These are phyloP conservation scores for Drosophila obscura DNA, from an alignment of 1,140 invertebrate species.

Conservation along the genomic window DNA sequence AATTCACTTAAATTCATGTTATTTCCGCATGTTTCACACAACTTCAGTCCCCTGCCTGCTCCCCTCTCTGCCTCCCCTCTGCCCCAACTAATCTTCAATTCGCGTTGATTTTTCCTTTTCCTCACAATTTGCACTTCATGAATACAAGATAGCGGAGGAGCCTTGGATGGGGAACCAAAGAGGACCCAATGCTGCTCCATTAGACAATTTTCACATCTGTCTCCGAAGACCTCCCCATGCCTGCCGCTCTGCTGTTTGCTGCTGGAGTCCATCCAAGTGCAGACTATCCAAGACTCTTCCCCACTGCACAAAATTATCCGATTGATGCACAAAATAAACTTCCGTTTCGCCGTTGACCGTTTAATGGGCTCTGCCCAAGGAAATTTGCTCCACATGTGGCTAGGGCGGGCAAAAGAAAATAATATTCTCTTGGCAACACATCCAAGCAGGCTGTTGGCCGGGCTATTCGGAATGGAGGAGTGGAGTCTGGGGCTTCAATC, in stretches of 20 bases:
- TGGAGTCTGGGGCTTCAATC: too few relatives aligned
- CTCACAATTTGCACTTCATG: constrained; percentile 80
- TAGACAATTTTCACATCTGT: constrained; percentile 77
- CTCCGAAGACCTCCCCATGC: constrained; percentile 39
- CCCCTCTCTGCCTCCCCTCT: constrained; percentile 1
- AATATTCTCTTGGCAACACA: not conserved
- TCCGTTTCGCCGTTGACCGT: constrained; percentile 52
- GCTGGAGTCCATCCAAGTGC: constrained; percentile 24
- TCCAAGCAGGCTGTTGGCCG: too few relatives aligned
- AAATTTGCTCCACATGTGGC: not conserved
- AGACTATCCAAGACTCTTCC: constrained; percentile 1
- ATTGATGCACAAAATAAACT: constrained; percentile 66
- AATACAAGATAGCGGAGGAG: constrained; percentile 59
- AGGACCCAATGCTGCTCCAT: constrained; percentile 55
- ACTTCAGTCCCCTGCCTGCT: constrained; percentile 21
- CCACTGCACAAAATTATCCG: constrained; percentile 44
- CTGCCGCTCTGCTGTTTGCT: constrained; percentile 43
- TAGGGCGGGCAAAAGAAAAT: too few relatives aligned
- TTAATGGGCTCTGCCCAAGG: constrained; percentile 24
- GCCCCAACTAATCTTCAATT: constrained; percentile 16
- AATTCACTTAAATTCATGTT: constrained; percentile 80
- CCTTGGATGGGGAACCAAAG: not conserved
- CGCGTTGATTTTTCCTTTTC: constrained; percentile 42
- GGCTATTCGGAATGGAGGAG: too few relatives aligned
- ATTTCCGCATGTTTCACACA: constrained; percentile 77